Percentiles rank a stretch among this genome's conserved stretches.
phyloP scores from a whole-genome alignment of 2,888 invertebrate genomes.

The Smittia sp. region DNA sequence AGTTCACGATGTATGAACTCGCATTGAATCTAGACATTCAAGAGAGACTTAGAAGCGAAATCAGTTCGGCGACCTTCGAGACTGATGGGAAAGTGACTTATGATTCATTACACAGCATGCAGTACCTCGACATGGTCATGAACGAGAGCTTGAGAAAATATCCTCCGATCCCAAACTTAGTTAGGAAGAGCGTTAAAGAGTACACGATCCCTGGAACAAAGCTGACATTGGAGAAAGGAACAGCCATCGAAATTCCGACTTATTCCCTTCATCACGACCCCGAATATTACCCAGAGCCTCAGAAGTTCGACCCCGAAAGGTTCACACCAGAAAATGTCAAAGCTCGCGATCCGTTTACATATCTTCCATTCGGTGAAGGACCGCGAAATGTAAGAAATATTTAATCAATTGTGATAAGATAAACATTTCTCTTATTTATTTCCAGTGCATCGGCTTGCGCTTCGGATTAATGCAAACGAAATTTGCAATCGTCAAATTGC shows the following conservation, averaged over 20 bases:
- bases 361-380: conserved; percentile 27
- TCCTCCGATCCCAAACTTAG: conserved; percentile 43
- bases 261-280: conserved; percentile 48
- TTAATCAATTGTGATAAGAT: no score
- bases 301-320: conserved; percentile 29
- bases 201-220: conserved; percentile 37
- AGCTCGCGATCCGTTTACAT: conserved; percentile 42
- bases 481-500: conserved; percentile 47
- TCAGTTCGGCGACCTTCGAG: conserved; percentile 49
- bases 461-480: conserved; percentile 51
- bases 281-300: conserved; percentile 50
- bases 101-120: conserved; percentile 50
- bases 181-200: conserved; percentile 43
- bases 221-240: conserved; percentile 38
- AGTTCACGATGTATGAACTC: background rate
- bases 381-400: no score
- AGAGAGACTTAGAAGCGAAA: conserved; percentile 49
- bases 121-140: conserved; percentile 54
- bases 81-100: conserved; percentile 49
- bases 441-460: conserved; percentile 43
- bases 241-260: conserved; percentile 45
- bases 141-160: conserved; percentile 45
- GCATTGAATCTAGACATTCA: background rate
- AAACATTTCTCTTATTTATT: no score
- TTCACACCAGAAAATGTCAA: conserved; percentile 28